phyloP scores from a whole-genome alignment of 2,797 vertebrate species.

The Cryptoblepharus egeriae region DNA sequence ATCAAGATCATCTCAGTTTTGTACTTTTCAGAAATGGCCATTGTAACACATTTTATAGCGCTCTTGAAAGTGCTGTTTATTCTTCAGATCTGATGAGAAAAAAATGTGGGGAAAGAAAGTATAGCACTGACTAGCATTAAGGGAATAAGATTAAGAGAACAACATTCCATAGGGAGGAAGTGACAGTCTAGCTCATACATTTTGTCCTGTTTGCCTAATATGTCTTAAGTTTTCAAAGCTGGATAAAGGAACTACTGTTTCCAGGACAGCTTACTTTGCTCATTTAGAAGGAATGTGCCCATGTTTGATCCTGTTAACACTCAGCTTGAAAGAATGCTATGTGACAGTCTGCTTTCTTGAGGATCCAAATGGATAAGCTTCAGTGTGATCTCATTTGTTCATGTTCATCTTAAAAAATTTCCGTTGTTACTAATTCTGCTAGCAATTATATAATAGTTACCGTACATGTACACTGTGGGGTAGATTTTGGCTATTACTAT shows the following conservation, averaged over 20 bases:
- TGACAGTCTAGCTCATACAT: background rate
- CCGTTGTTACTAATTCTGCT: background rate
- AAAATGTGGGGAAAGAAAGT: background rate
- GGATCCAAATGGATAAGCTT: background rate
- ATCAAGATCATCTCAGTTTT: conserved; percentile 10
- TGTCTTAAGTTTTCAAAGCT: conserved; percentile 10
- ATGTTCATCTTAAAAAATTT: background rate
- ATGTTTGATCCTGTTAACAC: conserved; percentile 1
- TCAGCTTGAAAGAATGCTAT: background rate
- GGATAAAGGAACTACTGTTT: background rate
- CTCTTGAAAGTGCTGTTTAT: conserved; percentile 11
- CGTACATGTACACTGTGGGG: background rate
- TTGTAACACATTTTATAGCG: background rate
- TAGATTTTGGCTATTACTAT: background rate
- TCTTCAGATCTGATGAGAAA: background rate
- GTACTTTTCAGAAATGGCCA: background rate
- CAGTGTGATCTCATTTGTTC: background rate
- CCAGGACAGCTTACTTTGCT: background rate
- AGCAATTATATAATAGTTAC: background rate
- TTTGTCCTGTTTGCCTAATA: background rate
- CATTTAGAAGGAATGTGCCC: conserved; percentile 9
- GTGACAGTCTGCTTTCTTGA: background rate
- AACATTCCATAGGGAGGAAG: background rate
- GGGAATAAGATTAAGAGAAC: background rate
- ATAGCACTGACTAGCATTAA: background rate